These are phyloP conservation scores for Trogon surrucura DNA, from an alignment of 2,113 vertebrate genomes.

Conservation along the genomic window DNA sequence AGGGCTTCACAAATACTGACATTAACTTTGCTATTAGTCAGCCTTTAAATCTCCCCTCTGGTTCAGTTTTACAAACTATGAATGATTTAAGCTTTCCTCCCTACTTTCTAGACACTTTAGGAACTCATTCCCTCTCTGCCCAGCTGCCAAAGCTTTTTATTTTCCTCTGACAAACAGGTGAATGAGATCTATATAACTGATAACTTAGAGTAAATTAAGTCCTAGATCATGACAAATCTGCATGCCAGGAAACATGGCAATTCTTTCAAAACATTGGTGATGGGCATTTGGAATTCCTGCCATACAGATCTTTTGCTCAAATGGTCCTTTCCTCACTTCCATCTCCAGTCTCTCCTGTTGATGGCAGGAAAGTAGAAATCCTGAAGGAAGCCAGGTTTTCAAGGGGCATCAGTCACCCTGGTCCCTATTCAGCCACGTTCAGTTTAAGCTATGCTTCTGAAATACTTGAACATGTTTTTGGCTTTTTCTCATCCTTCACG, in stretches of 20 bases:
- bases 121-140: not conserved
- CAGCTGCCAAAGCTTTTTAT: not conserved
- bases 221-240: not conserved
- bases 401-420: not conserved
- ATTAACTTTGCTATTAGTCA: not conserved
- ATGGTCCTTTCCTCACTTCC: not conserved
- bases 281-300: not conserved
- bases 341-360: not conserved
- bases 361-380: not conserved
- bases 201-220: not conserved
- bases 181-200: not conserved
- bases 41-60: not conserved
- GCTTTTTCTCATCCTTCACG: not conserved
- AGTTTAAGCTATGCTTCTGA: not conserved
- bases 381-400: not conserved
- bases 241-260: not conserved
- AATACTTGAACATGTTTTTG: not conserved
- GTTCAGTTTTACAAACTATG: rapidly evolving
- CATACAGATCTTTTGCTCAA: not conserved
- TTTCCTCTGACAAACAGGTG: not conserved
- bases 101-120: not conserved
- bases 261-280: not conserved
- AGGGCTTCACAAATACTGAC: not conserved
- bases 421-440: not conserved
- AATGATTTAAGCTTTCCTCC: not conserved